Evolutionary conservation across 2,888 invertebrate species (phyloP), one percentile per base, ranked within the genome.

Genomic region (Phalera bucephala): DNA sequence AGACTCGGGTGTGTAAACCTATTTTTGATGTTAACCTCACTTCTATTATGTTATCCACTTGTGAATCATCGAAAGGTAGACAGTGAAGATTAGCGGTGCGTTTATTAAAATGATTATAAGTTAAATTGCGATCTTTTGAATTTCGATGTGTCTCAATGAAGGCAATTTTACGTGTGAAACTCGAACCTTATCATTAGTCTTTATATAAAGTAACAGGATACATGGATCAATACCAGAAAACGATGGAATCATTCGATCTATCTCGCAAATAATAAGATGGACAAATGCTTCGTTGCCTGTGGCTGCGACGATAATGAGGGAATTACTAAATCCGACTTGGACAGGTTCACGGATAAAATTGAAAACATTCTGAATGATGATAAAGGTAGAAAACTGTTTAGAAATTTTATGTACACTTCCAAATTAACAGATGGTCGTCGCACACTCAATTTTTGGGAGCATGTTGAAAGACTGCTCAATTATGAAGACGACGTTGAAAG

Each of bases 351-450:
- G 36, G 90, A 91, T 53, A 86, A 76, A 67, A 86, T 91, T 49
- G 89, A 91, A 65, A 90, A 91, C 63, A 80, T 91, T 23, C 72
- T 91, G 26, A 83, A 75, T 33, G 83, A 90, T 45, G 85, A 86
- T 39, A 89, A 83, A 46, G 89, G 90, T 0, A 73, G 86, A 36
- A 75, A 76, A 42, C 54, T 89, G 10, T 90, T 91, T 40, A 75
- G 86, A 39, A 84, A 83, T 58, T 91, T 85, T 49, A 87, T 90
- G 86, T 77, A 66, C 47, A 77, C 86, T 2, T 75, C 81, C 12
- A 83, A 83, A 53, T 69, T 89, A 68, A 75, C 67, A 48, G 71
- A 79, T 43, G 90, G 88, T 8, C 73, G 79, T 13, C 67, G 69
- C 41, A 67, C 75, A 6, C 59, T 91, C 34, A 79, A 80, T 52